Percentiles rank a stretch among this genome's conserved stretches.
Evolutionary conservation across 92 coral and sea anemone species (phyloP).

Genomic region (Paragorgia papillata): DNA sequence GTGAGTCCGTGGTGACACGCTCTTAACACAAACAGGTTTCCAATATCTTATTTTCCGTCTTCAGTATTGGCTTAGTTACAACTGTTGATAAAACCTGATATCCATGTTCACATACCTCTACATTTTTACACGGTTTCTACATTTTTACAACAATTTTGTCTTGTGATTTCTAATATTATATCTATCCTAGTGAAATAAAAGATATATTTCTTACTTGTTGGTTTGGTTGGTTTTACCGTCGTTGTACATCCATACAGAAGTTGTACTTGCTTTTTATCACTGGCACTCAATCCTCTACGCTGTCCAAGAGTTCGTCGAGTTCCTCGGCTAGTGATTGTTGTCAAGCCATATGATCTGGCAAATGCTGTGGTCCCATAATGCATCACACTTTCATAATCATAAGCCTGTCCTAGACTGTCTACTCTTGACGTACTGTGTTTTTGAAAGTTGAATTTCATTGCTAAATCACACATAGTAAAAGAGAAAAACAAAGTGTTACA

Average conservation of each 20-base stretch:
- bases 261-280: slow-evolving; percentile 76
- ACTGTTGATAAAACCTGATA: no score
- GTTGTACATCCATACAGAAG: slow-evolving; percentile 64
- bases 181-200: no score
- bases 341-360: slow-evolving; percentile 41
- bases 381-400: slow-evolving; percentile 41
- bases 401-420: slow-evolving; percentile 7
- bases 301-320: slow-evolving; percentile 73
- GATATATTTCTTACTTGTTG: no score
- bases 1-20: no score
- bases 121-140: no score
- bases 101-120: no score
- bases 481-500: neutral
- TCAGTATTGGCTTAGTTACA: no score
- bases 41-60: no score
- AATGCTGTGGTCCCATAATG: slow-evolving; percentile 36
- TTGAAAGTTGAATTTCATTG: slow-evolving; percentile 32
- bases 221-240: no score
- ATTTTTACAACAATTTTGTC: no score
- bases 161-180: no score
- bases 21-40: no score
- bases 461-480: neutral
- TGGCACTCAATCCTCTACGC: slow-evolving; percentile 63
- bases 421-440: slow-evolving; percentile 11
- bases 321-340: slow-evolving; percentile 63